phyloP scores from a whole-genome alignment of 2,888 invertebrate genomes.

The Scaptomyza flava region DNA sequence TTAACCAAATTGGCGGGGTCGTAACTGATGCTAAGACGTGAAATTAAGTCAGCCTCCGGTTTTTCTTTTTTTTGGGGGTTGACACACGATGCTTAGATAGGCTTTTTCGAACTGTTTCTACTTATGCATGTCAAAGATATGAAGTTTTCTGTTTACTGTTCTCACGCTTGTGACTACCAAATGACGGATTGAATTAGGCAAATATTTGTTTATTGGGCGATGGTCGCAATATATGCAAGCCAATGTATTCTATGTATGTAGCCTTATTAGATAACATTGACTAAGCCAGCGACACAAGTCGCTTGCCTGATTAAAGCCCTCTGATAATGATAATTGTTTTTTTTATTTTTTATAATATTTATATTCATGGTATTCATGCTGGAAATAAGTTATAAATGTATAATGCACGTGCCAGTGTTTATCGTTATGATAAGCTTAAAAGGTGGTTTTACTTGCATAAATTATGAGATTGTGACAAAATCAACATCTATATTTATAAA shows the following conservation, averaged over 20 bases:
- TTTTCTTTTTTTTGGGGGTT: constrained; percentile 2
- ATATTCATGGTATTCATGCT: constrained; percentile 60
- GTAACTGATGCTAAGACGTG: constrained; percentile 49
- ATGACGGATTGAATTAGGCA: constrained; percentile 84
- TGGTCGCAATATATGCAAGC: constrained; percentile 42
- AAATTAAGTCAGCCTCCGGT: constrained; percentile 63
- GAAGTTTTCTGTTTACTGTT: constrained; percentile 82
- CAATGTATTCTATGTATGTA: constrained; percentile 23
- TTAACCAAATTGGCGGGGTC: constrained; percentile 52
- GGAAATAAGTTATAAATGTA: constrained; percentile 47
- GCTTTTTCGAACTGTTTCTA: constrained; percentile 10
- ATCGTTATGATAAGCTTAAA: constrained; percentile 59
- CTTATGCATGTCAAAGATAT: constrained; percentile 55
- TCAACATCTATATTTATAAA: constrained; percentile 10
- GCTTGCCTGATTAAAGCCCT: constrained; percentile 60
- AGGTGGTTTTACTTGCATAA: constrained; percentile 15
- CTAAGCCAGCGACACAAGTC: constrained; percentile 58
- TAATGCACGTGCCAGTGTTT: constrained; percentile 63
- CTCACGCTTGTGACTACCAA: constrained; percentile 85
- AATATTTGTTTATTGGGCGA: constrained; percentile 82
- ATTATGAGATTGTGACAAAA: constrained; percentile 19
- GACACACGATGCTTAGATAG: constrained; percentile 2
- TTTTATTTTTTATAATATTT: constrained; percentile 49
- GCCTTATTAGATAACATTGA: constrained; percentile 77
- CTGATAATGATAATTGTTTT: constrained; percentile 75